phyloP scores from a whole-genome alignment of 2,797 vertebrate genomes.

The Bufotes viridis region DNA sequence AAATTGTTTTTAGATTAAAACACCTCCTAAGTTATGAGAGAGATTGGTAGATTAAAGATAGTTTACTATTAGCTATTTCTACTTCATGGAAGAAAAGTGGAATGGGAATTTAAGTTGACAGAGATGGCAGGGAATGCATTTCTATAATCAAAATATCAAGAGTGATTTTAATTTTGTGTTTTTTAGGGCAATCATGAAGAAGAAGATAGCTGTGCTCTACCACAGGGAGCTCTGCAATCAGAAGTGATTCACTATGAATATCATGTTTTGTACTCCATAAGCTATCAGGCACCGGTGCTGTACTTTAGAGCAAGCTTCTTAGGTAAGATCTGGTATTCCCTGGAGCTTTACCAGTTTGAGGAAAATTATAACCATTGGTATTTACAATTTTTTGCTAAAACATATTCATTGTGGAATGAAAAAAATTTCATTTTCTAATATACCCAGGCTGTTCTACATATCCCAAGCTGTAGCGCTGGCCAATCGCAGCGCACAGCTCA shows the following conservation, averaged over 20 bases:
- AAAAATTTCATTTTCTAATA: background rate
- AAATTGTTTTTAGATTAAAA: too few relatives aligned
- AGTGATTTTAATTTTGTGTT: background rate
- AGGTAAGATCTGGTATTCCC: constrained; percentile 74
- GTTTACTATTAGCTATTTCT: too few relatives aligned
- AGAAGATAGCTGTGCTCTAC: constrained; percentile 65
- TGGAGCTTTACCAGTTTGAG: background rate
- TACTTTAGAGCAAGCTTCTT: constrained; percentile 89
- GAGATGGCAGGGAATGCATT: too few relatives aligned
- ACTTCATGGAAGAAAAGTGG: too few relatives aligned
- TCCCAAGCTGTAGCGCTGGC: too few relatives aligned
- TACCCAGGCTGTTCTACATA: too few relatives aligned
- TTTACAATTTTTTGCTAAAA: background rate
- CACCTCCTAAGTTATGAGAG: too few relatives aligned
- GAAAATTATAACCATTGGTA: background rate
- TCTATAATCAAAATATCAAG: background rate
- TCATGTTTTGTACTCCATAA: constrained; percentile 89
- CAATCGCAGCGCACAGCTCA: too few relatives aligned
- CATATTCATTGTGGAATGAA: background rate
- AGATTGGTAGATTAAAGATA: too few relatives aligned
- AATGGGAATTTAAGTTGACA: too few relatives aligned
- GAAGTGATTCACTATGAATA: constrained; percentile 82
- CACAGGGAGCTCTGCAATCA: constrained; percentile 15
- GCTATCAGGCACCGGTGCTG: constrained; percentile 88
- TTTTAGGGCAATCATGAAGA: constrained; percentile 30